Evolutionary conservation across 2,113 vertebrate genomes (phyloP), one percentile per base, ranked within the genome.

Genomic region (Indicator maculatus): DNA sequence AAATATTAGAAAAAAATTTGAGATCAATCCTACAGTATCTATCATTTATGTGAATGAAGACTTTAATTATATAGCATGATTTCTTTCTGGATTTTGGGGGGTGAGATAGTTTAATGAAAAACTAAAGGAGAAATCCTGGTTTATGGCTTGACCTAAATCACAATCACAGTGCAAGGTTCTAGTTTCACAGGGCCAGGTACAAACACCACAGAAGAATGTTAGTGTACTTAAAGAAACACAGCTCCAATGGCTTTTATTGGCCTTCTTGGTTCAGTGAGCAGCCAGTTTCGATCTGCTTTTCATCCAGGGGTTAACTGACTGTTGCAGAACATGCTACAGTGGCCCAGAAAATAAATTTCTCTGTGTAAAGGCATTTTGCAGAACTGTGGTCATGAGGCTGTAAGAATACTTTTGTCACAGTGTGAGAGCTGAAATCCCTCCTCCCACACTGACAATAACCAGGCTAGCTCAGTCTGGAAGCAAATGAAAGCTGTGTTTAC

Each of bases 341-440:
- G n/a, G 23, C 38, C 20, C 58, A 76, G 70, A 71, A 85, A 86
- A 93, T 36, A 66, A 55, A 50, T 71, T 71, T 12, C 14, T 19
- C 38, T 58, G 12, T 65, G 36, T 5, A 64, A 89, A 64, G 17
- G 8, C n/a, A 89, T 15, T 71, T 66, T 60, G 38, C 60, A 60
- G 38, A 81, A 47, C 12, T 31, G 17, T 60, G 52, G 14, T 14
- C 1, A 0, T 55, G 44, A 60, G n/a, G 19, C 38, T 0, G 0
- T 1, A 4, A 83, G 28, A 41, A 5, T 67, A 41, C 44, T 36
- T 7, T 36, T 36, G 36, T 36, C 36, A 36, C 36, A 36, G 36
- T 36, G 36, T 36, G 36, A 36, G 36, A 36, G 36, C 36, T 36
- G 36, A 36, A 36, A 36, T 36, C 36, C 36, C 36, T 8, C 36